phyloP scores from a whole-genome alignment of 2,113 vertebrate genomes.

The Anhinga anhinga region DNA sequence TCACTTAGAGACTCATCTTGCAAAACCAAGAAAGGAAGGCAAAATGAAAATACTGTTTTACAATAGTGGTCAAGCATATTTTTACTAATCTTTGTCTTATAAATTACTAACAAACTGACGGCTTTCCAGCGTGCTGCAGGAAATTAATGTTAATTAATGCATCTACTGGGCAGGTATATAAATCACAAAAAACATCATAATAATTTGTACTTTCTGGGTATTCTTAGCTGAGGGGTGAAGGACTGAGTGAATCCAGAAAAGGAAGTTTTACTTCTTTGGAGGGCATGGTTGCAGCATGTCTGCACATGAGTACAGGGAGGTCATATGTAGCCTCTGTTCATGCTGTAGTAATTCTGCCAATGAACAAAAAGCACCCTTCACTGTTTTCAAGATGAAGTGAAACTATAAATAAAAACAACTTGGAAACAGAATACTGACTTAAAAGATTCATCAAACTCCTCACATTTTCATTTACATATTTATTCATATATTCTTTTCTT shows the following conservation, averaged over 20 bases:
- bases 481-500: background rate
- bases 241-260: background rate
- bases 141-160: background rate
- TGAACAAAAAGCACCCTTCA: background rate
- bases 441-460: background rate
- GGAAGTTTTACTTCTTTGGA: background rate
- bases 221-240: background rate
- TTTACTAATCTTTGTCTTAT: background rate
- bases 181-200: background rate
- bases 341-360: background rate
- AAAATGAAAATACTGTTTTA: background rate
- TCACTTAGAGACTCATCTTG: background rate
- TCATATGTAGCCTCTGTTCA: background rate
- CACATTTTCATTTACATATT: background rate
- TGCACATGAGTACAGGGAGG: background rate
- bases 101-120: background rate
- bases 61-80: background rate
- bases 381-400: background rate
- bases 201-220: background rate
- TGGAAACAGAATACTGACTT: background rate
- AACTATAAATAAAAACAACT: background rate
- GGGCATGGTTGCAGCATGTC: background rate
- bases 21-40: background rate
- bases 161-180: background rate
- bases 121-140: background rate